Evolutionary conservation across 2,797 vertebrate species (phyloP).

Genomic region (Selene dorsalis): DNA sequence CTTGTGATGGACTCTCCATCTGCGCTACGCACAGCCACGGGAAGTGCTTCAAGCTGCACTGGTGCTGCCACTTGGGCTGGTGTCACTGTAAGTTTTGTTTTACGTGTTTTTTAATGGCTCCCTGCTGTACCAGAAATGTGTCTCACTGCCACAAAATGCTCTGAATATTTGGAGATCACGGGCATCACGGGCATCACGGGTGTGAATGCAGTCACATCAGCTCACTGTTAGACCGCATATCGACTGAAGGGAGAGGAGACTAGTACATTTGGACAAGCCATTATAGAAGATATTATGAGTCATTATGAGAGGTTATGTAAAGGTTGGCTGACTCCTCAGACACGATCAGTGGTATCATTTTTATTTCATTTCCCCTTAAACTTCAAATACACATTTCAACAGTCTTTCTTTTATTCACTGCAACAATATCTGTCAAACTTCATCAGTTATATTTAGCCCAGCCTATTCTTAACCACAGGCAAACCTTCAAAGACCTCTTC

Average conservation of each 20-base stretch:
- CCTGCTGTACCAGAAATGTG: neutral
- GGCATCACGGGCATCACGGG: neutral
- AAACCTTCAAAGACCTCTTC: constrained; percentile 4
- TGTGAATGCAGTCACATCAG: neutral
- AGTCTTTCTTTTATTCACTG: neutral
- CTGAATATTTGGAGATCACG: neutral
- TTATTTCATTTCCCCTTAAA: constrained; percentile 8
- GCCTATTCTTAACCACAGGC: constrained; percentile 4
- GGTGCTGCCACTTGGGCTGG: constrained; percentile 99
- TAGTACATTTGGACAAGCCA: neutral
- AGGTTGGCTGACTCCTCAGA: neutral
- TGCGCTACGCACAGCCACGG: constrained; percentile 99
- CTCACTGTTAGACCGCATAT: neutral
- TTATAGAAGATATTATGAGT: neutral
- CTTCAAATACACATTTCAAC: constrained; percentile 13
- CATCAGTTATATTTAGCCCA: neutral
- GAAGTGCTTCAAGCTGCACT: constrained; percentile 99
- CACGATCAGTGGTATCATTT: neutral
- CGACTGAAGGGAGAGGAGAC: neutral
- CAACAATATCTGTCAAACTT: neutral
- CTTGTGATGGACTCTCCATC: constrained; percentile 97
- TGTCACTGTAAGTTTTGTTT: constrained; percentile 96
- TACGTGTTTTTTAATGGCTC: constrained; percentile 3
- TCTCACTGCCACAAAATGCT: neutral
- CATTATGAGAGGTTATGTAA: neutral